Evolutionary conservation across 2,797 vertebrate species (phyloP), one percentile per base, ranked within the genome.

Genomic region (Oreortyx pictus): DNA sequence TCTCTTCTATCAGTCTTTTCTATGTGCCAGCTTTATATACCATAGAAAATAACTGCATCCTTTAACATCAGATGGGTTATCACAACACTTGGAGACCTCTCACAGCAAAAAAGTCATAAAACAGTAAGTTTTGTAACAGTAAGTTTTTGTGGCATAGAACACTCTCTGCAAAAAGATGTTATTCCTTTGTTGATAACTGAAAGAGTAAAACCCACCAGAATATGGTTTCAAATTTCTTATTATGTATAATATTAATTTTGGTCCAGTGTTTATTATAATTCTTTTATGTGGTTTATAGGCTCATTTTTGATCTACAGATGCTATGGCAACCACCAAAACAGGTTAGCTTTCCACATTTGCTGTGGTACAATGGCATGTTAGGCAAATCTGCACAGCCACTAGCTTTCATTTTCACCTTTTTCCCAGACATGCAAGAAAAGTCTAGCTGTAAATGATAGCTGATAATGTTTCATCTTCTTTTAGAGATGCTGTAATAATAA

Each of bases 31-130:
- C 17, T 71, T 82, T 31, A 18, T 31, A 14, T 6, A 27, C 54
- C 2, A 1, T 47, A 33, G 31, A 50, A 60, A 80, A 46, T 0
- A 49, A 23, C 35, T 0, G 2, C 7, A 35, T 64, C 74, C 12
- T 37, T 76, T 64, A 46, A 74, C 5, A 13, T 33, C 31, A 85
- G 39, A 54, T 5, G 37, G 1, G 18, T 27, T 31, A 75, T 23
- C 15, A 59, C 2, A 6, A 44, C 3, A 4, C 14, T 31, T 49
- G 65, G 52, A 77, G 33, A 37, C 71, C 39, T 37, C 44, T 59
- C 56, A 47, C 13, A 73, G 41, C 5, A 74, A 74, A 86, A 46
- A 4, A 24, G 73, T 8, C 54, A n/a, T n/a, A 56, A n/a, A n/a
- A 41, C 3, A 27, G 29, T 24, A 79, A 56, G 74, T 6, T 60